Base-by-base conservation (phyloP, 2,113 vertebrate genomes). In the Calidris pugnax region DNA sequence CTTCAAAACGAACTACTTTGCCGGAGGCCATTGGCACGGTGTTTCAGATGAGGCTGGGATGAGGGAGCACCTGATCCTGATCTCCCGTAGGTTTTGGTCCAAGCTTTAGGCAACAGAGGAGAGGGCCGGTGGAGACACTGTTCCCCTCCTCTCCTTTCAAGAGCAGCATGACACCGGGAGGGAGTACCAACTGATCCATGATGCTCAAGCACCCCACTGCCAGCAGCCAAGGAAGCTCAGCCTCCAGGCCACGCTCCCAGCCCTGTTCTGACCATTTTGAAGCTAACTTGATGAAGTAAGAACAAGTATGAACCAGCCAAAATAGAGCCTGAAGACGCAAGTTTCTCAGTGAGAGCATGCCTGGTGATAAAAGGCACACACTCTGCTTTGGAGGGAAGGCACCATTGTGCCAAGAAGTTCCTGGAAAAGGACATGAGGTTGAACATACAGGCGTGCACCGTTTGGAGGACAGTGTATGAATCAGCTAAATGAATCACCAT, bases 121-220 rank as follows among this genome's bases (percentile, higher is more conserved):
- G 53, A 50, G 16, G 24, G 6, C 7, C 26, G 2, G 7, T 60
- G 37, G 19, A 81, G 9, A 47, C 8, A 2, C 13, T n/a, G 13
- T 18, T 69, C 17, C 21, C 4, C 15, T 87, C 24, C 60, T 71
- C 14, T 59, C 39, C 30, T 45, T 60, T 72, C 45, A 83, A 14
- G 14, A 91, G 14, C 62, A 56, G 7, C 1, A 0, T 4, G 26
- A 32, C n/a, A 45, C 0, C 0, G 23, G 7, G 17, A 86, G 20
- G 24, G 43, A 63, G 5, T 16, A 66, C 10, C 30, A 33, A 5
- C 9, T 32, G 37, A 51, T 55, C 16, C 27, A 45, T 0, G 0
- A 26, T 33, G 41, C 26, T 57, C 19, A 57, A 7, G 30, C 4
- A 35, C 6, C 12, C 2, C 63, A 21, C 27, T 17, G 32, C 17